A percentile compares a stretch with the other conserved stretches of the same genome.
phyloP scores from a whole-genome alignment of 2,797 vertebrate species.

The Lophotriccus pileatus region DNA sequence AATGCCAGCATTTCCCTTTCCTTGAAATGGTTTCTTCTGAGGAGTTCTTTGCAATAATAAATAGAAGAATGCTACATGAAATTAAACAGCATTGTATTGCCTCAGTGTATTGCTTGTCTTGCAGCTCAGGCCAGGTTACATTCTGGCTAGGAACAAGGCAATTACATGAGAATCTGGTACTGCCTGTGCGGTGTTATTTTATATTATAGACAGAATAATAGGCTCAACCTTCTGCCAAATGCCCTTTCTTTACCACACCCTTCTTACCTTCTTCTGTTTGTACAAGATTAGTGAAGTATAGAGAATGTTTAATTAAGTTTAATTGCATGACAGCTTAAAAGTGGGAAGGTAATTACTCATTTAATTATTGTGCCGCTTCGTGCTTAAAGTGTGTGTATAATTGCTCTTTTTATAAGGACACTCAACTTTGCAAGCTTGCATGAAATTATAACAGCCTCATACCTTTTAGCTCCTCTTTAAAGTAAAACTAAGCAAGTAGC shows the following conservation, averaged over 20 bases:
- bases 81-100: neutral
- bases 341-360: slow-evolving; percentile 72
- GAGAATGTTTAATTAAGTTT: slow-evolving; percentile 71
- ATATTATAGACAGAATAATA: neutral
- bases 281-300: slow-evolving; percentile 63
- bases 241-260: slow-evolving; percentile 51
- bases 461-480: neutral
- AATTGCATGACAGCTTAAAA: slow-evolving; percentile 72
- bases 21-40: neutral
- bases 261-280: slow-evolving; percentile 59
- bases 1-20: neutral
- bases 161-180: neutral
- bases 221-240: slow-evolving; percentile 28
- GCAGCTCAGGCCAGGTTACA: neutral
- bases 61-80: neutral
- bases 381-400: slow-evolving; percentile 53
- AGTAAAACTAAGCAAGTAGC: neutral
- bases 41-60: neutral
- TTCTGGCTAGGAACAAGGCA: neutral
- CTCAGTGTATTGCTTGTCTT: neutral
- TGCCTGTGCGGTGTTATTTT: neutral
- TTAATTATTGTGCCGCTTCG: slow-evolving; percentile 67
- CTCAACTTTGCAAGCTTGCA: slow-evolving; percentile 41
- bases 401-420: slow-evolving; percentile 61
- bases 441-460: slow-evolving; percentile 5